Evolutionary conservation across 1,140 invertebrate genomes (phyloP), one percentile per base, ranked within the genome.

Genomic region (Octopus bimaculoides): DNA sequence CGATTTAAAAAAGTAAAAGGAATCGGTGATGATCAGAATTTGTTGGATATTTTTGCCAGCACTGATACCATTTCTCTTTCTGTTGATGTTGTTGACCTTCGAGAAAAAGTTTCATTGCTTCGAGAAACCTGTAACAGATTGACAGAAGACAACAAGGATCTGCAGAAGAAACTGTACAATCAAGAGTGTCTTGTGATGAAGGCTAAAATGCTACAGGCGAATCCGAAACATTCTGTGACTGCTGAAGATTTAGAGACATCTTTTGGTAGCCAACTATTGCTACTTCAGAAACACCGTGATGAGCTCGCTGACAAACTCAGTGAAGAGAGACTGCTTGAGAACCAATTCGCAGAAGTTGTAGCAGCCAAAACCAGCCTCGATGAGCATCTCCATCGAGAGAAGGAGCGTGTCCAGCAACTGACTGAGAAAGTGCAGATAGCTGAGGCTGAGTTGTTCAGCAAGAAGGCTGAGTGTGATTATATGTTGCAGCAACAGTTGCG

Each of bases 221-320:
- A 82, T n/a, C 54, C 77, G 26, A 80, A 82, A 12, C 81, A 80
- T 26, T 73, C 75, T 73, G 52, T 55, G 5, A 79, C 77, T 17
- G 66, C 61, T 75, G 81, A 77, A 10, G 79, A 85, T 55, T 79
- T 80, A 10, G 81, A 84, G 74, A 77, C 78, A 41, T 54, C 85
- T 14, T 87, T 85, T 79, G 83, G 81, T 53, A 81, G 82, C 17
- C 88, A 89, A 79, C 71, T 89, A n/a, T 80, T 83, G 9, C 61
- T 86, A 20, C 75, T 89, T 75, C 88, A 87, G 73, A 86, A 84
- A 54, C 87, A 89, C 69, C 81, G 87, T 74, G 83, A 87, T 81
- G 85, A 88, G 55, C 81, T 89, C 14, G 54, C 86, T 9, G 79
- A 83, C 9, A 84, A 85, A 78, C 75, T 89, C 14, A 79, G 84